A percentile compares a stretch with the other conserved stretches of the same genome.
These are phyloP conservation scores for Dryocosmus kuriphilus DNA, from an alignment of 2,888 invertebrate species.

Conservation along the genomic window DNA sequence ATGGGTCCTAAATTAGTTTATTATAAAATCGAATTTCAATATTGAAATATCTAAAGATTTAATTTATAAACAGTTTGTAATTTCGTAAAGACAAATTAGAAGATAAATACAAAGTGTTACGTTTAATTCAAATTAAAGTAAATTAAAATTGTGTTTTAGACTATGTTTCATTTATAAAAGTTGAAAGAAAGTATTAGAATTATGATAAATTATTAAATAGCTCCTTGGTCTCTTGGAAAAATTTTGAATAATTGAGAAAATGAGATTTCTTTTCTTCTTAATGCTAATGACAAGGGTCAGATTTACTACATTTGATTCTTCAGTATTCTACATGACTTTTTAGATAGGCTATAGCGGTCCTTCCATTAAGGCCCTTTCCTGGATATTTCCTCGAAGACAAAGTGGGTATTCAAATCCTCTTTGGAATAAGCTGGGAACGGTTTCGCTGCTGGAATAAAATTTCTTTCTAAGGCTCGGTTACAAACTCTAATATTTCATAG, in stretches of 20 bases:
- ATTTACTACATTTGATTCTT: conserved; percentile 24
- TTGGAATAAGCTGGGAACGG: neutral
- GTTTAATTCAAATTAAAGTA: too few relatives aligned
- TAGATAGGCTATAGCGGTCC: neutral
- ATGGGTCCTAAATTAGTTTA: too few relatives aligned
- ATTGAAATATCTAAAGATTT: too few relatives aligned
- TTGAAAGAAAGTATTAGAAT: too few relatives aligned
- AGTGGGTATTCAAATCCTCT: conserved; percentile 36
- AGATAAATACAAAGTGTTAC: too few relatives aligned
- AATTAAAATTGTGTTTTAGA: too few relatives aligned
- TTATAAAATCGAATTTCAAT: too few relatives aligned
- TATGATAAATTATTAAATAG: neutral
- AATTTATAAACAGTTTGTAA: too few relatives aligned
- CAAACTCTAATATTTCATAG: neutral
- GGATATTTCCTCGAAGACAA: conserved; percentile 31
- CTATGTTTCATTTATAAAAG: too few relatives aligned
- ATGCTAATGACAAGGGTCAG: conserved; percentile 1
- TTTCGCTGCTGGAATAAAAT: neutral
- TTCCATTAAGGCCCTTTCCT: conserved; percentile 11
- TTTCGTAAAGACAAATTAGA: too few relatives aligned
- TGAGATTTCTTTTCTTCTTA: neutral
- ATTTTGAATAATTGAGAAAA: neutral
- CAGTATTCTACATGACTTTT: conserved; percentile 1
- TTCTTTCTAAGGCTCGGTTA: neutral
- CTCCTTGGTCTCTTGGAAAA: neutral